Evolutionary conservation across 2,797 vertebrate genomes (phyloP).

Genomic region (Notolepis coatsorum): DNA sequence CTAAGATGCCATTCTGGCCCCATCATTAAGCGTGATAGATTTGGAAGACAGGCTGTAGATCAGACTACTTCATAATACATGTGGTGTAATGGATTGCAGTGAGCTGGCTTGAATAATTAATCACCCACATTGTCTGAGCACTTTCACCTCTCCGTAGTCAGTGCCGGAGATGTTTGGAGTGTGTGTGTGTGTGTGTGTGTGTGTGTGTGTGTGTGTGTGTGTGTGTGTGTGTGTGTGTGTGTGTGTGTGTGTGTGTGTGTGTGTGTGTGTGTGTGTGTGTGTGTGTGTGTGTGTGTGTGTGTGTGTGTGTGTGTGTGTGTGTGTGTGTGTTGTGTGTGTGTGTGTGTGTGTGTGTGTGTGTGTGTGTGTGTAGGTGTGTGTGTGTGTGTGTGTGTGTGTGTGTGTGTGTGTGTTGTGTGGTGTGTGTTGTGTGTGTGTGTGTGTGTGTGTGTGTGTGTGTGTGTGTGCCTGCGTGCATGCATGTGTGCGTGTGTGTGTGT

Average conservation of each 20-base stretch:
- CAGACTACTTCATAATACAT: constrained; percentile 84
- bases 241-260: neutral
- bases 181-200: neutral
- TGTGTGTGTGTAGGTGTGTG: constrained; percentile 30
- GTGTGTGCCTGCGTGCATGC: neutral
- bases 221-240: constrained; percentile 15
- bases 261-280: constrained; percentile 1
- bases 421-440: no score
- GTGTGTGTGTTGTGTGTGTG: no score
- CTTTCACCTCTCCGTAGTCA: constrained; percentile 66
- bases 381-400: neutral
- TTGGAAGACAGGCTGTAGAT: constrained; percentile 64
- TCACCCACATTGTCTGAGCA: constrained; percentile 77
- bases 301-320: no score
- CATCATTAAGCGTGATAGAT: constrained; percentile 63
- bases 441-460: constrained; percentile 11
- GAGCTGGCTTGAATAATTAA: constrained; percentile 82
- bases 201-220: neutral
- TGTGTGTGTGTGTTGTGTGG: neutral
- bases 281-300: neutral
- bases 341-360: constrained; percentile 5
- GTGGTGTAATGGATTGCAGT: constrained; percentile 83
- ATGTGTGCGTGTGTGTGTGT: constrained; percentile 2
- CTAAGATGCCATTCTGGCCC: constrained; percentile 39
- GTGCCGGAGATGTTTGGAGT: constrained; percentile 53